Base-by-base conservation (phyloP, 1,140 invertebrate species). In the Triops cancriformis region DNA sequence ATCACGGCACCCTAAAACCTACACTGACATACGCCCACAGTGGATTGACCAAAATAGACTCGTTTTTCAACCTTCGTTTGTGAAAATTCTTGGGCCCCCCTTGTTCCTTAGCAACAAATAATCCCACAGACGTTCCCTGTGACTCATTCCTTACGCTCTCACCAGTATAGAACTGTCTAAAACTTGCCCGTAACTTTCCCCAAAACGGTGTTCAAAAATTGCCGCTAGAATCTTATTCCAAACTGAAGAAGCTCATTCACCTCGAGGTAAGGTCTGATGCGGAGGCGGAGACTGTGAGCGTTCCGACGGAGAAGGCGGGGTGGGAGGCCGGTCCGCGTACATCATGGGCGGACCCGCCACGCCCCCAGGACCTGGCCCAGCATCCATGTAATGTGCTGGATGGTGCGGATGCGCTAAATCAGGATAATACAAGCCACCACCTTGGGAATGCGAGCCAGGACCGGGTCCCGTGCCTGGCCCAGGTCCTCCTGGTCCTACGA, bases 211-310 rank as follows among this genome's bases (percentile, higher is more conserved):
- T 23, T 18, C 37, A n/a, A 31, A 74, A 12, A 6, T 74, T 74
- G 75, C 9, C 11, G 31, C 1, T 4, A 76, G 18, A 76, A 76
- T 12, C 73, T 1, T 7, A 14, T 14, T 18, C 26, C 5, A 26
- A 73, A 42, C 27, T 18, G 73, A 28, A 42, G 74, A 41, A 27
- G 31, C 14, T 26, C 26, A 42, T 26, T 26, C 78, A 81, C 80
- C 82, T 78, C 82, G 81, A 23, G 82, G 80, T 74, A 81, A 79
- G 26, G 82, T 80, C 37, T 86, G 85, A 75, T 89, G 82, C 26
- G 88, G 85, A 78, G 88, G 87, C 23, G 88, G 88, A 45, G 89
- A 88, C 78, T 89, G 89, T 79, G 88, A 88, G 73, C 87, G 85
- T 78, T 90, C 89, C 80, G 87, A 88, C 45, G 88, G 87, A 80